phyloP scores from a whole-genome alignment of 35 echinoderm and acorn worm species.

The Lytechinus pictus region DNA sequence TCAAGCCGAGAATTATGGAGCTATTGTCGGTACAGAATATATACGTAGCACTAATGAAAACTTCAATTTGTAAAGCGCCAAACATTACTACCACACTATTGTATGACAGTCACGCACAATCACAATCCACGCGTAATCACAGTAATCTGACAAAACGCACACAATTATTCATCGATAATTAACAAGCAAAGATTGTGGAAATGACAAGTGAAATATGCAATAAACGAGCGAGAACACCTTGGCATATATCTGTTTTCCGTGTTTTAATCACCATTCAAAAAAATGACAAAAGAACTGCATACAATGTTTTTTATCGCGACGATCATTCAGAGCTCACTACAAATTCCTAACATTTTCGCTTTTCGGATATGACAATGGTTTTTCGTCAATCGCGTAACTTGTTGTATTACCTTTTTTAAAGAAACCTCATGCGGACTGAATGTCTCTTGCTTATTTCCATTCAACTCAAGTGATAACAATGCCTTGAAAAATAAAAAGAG shows the following conservation, averaged over 20 bases:
- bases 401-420: neutral
- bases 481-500: neutral
- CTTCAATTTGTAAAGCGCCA: neutral
- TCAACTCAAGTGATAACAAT: neutral
- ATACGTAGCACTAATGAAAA: no score
- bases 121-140: neutral
- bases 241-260: neutral
- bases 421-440: neutral
- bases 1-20: no score
- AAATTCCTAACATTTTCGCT: conserved; percentile 4
- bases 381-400: neutral
- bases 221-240: neutral
- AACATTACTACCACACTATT: neutral
- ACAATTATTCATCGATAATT: neutral
- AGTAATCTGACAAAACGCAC: neutral
- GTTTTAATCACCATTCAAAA: conserved; percentile 12
- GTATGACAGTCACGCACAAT: neutral
- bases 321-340: neutral
- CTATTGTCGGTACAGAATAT: no score
- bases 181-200: no score
- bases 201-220: neutral
- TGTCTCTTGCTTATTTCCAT: neutral
- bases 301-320: neutral
- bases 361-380: neutral
- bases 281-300: conserved; percentile 15